Evolutionary conservation across 1,140 invertebrate genomes (phyloP).

Genomic region (Stenopsyche tienmushanensis): DNA sequence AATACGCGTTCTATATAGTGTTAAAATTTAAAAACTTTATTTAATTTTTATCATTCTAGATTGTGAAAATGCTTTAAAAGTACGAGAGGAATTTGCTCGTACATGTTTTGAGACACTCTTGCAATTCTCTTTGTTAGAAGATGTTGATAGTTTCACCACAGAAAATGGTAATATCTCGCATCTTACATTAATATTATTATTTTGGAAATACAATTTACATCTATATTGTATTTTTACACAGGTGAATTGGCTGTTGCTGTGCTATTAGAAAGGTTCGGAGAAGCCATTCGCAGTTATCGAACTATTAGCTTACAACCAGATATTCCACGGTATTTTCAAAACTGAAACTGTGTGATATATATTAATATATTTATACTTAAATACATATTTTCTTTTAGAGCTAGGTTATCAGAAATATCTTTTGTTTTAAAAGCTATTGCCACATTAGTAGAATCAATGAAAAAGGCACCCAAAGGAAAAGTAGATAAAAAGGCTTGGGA

Average conservation of each 20-base stretch:
- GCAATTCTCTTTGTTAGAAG: constrained; percentile 85
- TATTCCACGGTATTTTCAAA: constrained; percentile 70
- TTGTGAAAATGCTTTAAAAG: constrained; percentile 78
- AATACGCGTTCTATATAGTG: no score
- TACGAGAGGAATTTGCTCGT: constrained; percentile 93
- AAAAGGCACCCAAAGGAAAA: constrained; percentile 85
- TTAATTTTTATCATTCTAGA: constrained; percentile 51
- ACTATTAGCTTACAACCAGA: constrained; percentile 85
- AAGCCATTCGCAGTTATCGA: constrained; percentile 82
- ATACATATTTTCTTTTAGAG: constrained; percentile 61
- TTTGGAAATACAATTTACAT: neutral
- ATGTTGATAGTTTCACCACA: constrained; percentile 47
- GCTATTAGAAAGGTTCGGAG: constrained; percentile 87
- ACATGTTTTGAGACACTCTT: constrained; percentile 95
- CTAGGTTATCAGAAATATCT: constrained; percentile 91
- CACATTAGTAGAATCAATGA: constrained; percentile 87
- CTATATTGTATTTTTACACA: constrained; percentile 23
- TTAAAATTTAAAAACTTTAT: no score
- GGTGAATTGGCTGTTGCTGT: constrained; percentile 82
- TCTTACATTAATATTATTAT: neutral
- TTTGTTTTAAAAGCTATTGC: constrained; percentile 96
- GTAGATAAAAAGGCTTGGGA: constrained; percentile 89
- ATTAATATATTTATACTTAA: constrained; percentile 1
- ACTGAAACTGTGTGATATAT: neutral
- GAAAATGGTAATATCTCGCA: constrained; percentile 30